Base-by-base conservation (phyloP, 2,113 vertebrate genomes). In the Sprattus sprattus region DNA sequence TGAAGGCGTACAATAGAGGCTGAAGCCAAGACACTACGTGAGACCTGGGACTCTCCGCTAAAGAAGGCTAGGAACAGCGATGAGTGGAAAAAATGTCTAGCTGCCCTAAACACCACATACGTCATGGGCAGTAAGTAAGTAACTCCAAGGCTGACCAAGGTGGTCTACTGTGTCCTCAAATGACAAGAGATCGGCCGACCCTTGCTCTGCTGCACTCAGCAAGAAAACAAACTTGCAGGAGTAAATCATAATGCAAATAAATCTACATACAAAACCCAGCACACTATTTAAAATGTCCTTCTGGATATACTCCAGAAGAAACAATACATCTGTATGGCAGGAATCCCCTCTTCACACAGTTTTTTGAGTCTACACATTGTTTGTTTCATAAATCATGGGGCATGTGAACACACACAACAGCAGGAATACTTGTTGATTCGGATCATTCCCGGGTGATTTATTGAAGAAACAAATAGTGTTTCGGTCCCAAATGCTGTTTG, bases 391-490 rank as follows among this genome's bases (percentile, higher is more conserved):
- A 78, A 78, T 39, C 71, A 78, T 16, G 13, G 71, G 71, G 71
- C 71, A 78, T 78, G 71, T 78, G 71, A 78, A 78, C 71, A 39
- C 32, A 78, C 28, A 78, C 32, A 78, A 15, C 32, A 71, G 71
- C 2, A 75, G 28, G 71, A 78, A 8, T 78, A 13, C 71, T 78
- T 78, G 28, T 78, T 78, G 6, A 39, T 78, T 78, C 32, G 39
- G 71, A 78, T 32, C 39, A 32, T 78, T 13, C 71, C 44, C 13
- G 4, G 15, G 8, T 32, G 71, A 78, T 78, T 39, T 32, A 6
- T 78, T 32, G 13, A 78, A 32, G 28, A 78, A 32, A 78, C 64
- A 78, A 78, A 39, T 28, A 78, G 71, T 39, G 32, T 28, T 44
- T 3, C 13, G 10, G 32, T 39, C 28, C 25, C 1, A 39, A 15